phyloP scores from a whole-genome alignment of 2,888 invertebrate species.

The Cataglyphis altisquamis region DNA sequence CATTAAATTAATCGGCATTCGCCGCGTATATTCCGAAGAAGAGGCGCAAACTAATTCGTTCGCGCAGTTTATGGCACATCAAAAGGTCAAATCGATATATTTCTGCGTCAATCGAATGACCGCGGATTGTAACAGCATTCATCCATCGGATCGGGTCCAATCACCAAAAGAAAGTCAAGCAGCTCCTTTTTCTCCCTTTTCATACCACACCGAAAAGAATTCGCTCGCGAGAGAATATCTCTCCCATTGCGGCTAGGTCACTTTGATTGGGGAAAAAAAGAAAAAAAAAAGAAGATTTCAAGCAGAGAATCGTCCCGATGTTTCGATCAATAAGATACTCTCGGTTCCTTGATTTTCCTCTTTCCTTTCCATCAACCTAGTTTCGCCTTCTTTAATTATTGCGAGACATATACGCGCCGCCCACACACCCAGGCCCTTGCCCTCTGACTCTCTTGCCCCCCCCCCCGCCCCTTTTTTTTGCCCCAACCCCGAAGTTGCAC shows the following conservation, averaged over 20 bases:
- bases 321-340: conserved; percentile 47
- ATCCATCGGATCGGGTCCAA: conserved; percentile 22
- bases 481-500: conserved; percentile 78
- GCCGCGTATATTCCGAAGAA: background rate
- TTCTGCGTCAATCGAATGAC: background rate
- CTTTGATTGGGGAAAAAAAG: conserved; percentile 11
- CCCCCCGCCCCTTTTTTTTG: background rate
- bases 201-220: conserved; percentile 1
- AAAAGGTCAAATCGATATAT: conserved; percentile 39
- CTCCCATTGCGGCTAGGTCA: conserved; percentile 28
- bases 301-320: conserved; percentile 22
- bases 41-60: conserved; percentile 17
- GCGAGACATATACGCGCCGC: conserved; percentile 27
- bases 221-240: conserved; percentile 32
- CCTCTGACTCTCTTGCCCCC: conserved; percentile 13
- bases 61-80: conserved; percentile 25
- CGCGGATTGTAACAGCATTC: conserved; percentile 33
- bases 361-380: background rate
- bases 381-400: conserved; percentile 39
- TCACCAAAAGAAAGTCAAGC: conserved; percentile 37
- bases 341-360: background rate
- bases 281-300: conserved; percentile 38
- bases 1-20: background rate
- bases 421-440: conserved; percentile 15
- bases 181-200: background rate